Evolutionary conservation across 2,113 vertebrate genomes (phyloP), one percentile per base, ranked within the genome.

Genomic region (Lucifuga dentata): DNA sequence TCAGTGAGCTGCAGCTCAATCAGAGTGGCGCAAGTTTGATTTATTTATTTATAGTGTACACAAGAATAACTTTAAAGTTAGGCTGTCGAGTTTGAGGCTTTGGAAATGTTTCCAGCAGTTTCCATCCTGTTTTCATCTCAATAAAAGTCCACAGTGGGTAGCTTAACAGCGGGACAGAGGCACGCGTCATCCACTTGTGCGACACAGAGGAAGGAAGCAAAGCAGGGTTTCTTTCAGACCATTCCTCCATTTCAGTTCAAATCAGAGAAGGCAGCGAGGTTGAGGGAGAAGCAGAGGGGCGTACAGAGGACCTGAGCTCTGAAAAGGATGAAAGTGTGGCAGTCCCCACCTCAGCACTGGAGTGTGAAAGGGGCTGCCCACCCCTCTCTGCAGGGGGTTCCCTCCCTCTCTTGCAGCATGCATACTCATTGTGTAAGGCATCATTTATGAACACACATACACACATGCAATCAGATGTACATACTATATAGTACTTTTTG

Each of bases 361-460:
- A 32, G 61, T 81, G 50, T 73, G 68, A 90, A 83, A 73, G 64
- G 69, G 73, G 68, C 64, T 58, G 62, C 74, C 78, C 78, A 73
- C 62, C 73, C 70, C 48, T 60, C 41, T 68, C 58, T 73, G 26
- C 68, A 73, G 45, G 77, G 46, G 68, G 41, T 48, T 56, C 29
- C 39, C 56, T 72, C 61, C 17, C 38, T 56, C 70, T 77, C 35
- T 38, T 69, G 35, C 68, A 57, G 64, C 50, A 24, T 53, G 61
- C 77, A 26, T 43, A 62, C 73, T 55, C 16, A 52, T 64, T 57
- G 26, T 29, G 26, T 29, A 29, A 3, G 7, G 26, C n/a, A n/a
- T n/a, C n/a, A n/a, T n/a, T n/a, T n/a, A n/a, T n/a, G n/a, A n/a
- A n/a, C n/a, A n/a, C n/a, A n/a, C n/a, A n/a, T n/a, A n/a, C n/a